Evolutionary conservation across 92 coral and sea anemone species (phyloP).

Genomic region (Zoanthus sociatus): DNA sequence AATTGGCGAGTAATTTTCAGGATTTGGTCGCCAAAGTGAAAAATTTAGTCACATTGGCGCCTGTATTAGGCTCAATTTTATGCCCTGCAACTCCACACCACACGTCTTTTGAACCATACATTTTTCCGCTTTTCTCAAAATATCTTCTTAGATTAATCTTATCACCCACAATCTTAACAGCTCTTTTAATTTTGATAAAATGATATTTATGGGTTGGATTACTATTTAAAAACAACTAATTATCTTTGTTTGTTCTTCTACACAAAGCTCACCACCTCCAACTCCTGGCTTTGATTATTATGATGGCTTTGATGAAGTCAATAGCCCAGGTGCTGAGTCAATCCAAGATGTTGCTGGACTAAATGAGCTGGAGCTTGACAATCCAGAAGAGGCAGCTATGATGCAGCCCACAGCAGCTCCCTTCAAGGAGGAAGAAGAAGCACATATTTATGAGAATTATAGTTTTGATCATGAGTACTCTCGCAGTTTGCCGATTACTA

Average conservation of each 20-base stretch:
- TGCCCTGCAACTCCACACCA: too few species aligned
- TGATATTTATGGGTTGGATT: too few species aligned
- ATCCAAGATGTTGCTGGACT: constrained; percentile 75
- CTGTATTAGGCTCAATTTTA: too few species aligned
- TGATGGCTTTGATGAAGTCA: constrained; percentile 44
- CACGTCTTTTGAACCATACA: too few species aligned
- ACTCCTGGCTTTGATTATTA: constrained; percentile 42
- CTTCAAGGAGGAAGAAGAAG: constrained; percentile 82
- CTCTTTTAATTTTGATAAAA: too few species aligned
- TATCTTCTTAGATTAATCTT: too few species aligned
- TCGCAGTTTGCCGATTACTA: constrained; percentile 83
- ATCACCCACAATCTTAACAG: too few species aligned
- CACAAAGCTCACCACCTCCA: constrained; percentile 34
- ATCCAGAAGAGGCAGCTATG: constrained; percentile 42
- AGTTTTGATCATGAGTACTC: constrained; percentile 88
- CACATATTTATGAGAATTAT: constrained; percentile 92
- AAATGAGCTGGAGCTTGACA: constrained; percentile 64
- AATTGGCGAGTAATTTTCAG: too few species aligned
- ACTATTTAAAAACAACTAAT: background rate
- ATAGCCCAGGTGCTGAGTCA: constrained; percentile 60
- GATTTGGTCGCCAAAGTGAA: too few species aligned
- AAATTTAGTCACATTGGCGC: too few species aligned
- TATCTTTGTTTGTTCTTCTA: background rate
- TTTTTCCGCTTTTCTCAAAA: too few species aligned
- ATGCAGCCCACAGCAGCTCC: constrained; percentile 74